These are phyloP conservation scores for Allygus modestus DNA, from an alignment of 2,888 invertebrate genomes.

Conservation along the genomic window DNA sequence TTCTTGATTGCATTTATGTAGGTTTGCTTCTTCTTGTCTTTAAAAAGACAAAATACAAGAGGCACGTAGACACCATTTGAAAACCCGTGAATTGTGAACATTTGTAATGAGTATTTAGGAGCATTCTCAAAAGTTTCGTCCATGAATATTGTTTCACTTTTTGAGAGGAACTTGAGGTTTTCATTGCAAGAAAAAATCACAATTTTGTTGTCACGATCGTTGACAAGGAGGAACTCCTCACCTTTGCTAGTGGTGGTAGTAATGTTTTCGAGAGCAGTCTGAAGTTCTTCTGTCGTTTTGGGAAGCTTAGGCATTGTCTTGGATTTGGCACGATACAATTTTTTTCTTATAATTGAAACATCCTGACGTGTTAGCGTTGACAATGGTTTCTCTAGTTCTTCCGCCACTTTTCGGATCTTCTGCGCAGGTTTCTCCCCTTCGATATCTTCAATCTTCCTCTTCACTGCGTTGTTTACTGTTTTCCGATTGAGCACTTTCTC, in stretches of 20 bases:
- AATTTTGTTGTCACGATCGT: constrained; percentile 7
- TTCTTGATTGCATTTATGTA: too few species aligned
- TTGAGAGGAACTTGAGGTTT: not conserved
- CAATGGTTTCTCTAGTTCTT: constrained; percentile 42
- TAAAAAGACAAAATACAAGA: too few species aligned
- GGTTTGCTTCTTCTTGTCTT: too few species aligned
- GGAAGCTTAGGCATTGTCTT: constrained; percentile 39
- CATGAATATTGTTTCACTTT: too few species aligned
- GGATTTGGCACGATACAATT: constrained; percentile 18
- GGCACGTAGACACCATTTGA: too few species aligned
- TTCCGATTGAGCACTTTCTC: constrained; percentile 34
- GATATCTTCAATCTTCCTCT: constrained; percentile 39
- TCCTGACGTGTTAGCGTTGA: constrained; percentile 39
- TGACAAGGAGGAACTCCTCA: constrained; percentile 15
- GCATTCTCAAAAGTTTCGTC: too few species aligned
- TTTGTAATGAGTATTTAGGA: too few species aligned
- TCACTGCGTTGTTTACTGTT: constrained; percentile 32
- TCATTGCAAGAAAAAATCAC: constrained; percentile 2
- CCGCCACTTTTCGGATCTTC: constrained; percentile 45
- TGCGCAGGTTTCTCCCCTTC: constrained; percentile 41
- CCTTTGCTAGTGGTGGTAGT: constrained; percentile 40
- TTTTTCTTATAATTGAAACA: constrained; percentile 27
- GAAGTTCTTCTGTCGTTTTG: constrained; percentile 42
- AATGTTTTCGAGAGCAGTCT: constrained; percentile 38
- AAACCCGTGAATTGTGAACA: too few species aligned